These are phyloP conservation scores for Epistrophella euchroma DNA, from an alignment of 2,888 invertebrate genomes.

Conservation along the genomic window DNA sequence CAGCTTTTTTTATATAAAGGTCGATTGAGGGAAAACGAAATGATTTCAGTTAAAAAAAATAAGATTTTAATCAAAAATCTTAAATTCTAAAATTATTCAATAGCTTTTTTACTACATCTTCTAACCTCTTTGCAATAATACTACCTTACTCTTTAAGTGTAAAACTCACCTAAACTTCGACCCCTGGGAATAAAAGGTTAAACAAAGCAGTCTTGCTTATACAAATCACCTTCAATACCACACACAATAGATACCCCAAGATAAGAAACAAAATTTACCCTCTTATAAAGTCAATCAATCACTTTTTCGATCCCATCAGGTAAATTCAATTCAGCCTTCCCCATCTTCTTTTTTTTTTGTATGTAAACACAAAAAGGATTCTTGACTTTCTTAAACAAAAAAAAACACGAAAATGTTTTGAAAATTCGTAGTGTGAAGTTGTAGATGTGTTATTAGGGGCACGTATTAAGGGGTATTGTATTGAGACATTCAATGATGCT, in stretches of 20 bases:
- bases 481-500: slow-evolving; percentile 30
- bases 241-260: slow-evolving; percentile 34
- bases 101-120: not conserved
- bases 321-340: slow-evolving; percentile 40
- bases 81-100: slow-evolving; percentile 8
- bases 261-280: slow-evolving; percentile 52
- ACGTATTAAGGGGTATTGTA: slow-evolving; percentile 22
- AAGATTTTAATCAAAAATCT: slow-evolving; percentile 9
- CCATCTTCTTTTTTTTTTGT: slow-evolving; percentile 1
- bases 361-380: slow-evolving; percentile 40
- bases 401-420: slow-evolving; percentile 15
- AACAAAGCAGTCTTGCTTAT: slow-evolving; percentile 34
- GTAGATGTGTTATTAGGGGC: slow-evolving; percentile 13
- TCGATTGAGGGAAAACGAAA: not conserved
- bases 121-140: too few relatives aligned
- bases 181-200: slow-evolving; percentile 34
- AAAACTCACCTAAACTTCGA: slow-evolving; percentile 16
- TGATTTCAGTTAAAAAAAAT: not conserved
- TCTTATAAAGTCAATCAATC: slow-evolving; percentile 65
- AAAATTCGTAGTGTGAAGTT: slow-evolving; percentile 6
- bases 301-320: slow-evolving; percentile 55
- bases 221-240: slow-evolving; percentile 57
- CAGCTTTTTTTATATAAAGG: not conserved
- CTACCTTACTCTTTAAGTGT: not conserved
- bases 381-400: slow-evolving; percentile 9